Percentiles rank a stretch among this genome's conserved stretches.
Evolutionary conservation across 2,113 vertebrate genomes (phyloP).

Genomic region (Bagarius yarrelli): DNA sequence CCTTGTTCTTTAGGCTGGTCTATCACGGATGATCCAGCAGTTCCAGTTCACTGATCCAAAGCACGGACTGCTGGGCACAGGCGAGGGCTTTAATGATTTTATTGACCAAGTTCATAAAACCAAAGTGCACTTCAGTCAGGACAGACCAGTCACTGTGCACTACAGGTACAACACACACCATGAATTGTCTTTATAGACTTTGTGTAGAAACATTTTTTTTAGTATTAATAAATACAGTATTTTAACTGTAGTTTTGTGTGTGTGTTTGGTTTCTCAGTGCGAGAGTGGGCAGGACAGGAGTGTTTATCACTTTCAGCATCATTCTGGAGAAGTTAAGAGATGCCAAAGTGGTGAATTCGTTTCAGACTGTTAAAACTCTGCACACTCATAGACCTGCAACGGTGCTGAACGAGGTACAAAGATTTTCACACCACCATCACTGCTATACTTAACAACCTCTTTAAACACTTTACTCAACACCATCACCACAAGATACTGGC

Average conservation of each 20-base stretch:
- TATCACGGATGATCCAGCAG: slow-evolving; percentile 94
- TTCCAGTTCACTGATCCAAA: slow-evolving; percentile 75
- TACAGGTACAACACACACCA: slow-evolving; percentile 79
- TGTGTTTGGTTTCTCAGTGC: slow-evolving; percentile 69
- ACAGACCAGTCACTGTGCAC: slow-evolving; percentile 94
- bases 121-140: slow-evolving; percentile 96
- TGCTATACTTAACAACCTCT: neutral
- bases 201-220: no score
- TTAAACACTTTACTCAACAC: no score
- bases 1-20: slow-evolving; percentile 79
- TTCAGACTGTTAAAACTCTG: slow-evolving; percentile 93
- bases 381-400: slow-evolving; percentile 92
- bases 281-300: slow-evolving; percentile 91
- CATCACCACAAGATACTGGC: no score
- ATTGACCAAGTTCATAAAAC: slow-evolving; percentile 98
- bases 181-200: no score
- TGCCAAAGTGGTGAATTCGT: slow-evolving; percentile 91
- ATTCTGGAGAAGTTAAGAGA: slow-evolving; percentile 96
- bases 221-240: no score
- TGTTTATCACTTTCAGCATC: slow-evolving; percentile 94
- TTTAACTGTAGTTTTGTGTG: no score
- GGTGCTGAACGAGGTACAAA: no score
- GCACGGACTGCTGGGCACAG: slow-evolving; percentile 93
- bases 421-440: slow-evolving; percentile 63
- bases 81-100: slow-evolving; percentile 95